Conservation (phyloP, 2,888 invertebrate genomes). For the Liopterus haemorrhoidalis region DNA sequence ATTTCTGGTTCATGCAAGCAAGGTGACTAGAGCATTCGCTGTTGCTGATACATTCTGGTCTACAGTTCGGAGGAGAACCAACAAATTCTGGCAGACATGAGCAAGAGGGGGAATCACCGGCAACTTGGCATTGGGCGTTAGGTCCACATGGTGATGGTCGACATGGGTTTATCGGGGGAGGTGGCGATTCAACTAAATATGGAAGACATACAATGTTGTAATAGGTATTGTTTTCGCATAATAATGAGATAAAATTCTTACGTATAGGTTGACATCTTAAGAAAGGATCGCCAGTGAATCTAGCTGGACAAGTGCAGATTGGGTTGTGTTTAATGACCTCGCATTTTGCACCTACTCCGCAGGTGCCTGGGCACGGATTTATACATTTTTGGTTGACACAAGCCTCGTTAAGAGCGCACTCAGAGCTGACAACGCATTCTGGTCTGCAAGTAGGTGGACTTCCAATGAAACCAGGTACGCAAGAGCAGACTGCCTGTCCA, state of each 20-base stretch:
- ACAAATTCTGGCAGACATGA: slow-evolving; percentile 64
- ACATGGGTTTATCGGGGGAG: slow-evolving; percentile 48
- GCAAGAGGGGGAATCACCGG: slow-evolving; percentile 63
- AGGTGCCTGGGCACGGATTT: slow-evolving; percentile 41
- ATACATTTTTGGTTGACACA: slow-evolving; percentile 41
- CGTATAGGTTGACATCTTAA: slow-evolving; percentile 43
- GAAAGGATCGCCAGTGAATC: slow-evolving; percentile 39
- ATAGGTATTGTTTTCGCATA: too few relatives aligned
- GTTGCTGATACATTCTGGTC: slow-evolving; percentile 67
- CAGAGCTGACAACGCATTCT: slow-evolving; percentile 37
- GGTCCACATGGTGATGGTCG: slow-evolving; percentile 59
- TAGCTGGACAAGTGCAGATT: slow-evolving; percentile 38
- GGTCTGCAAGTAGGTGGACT: slow-evolving; percentile 44
- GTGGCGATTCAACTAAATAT: slow-evolving; percentile 39
- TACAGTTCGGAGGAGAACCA: slow-evolving; percentile 66
- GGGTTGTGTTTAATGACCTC: slow-evolving; percentile 44
- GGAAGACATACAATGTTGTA: slow-evolving; percentile 20
- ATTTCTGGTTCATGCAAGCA: slow-evolving; percentile 69
- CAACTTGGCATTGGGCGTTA: slow-evolving; percentile 58
- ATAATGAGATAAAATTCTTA: slow-evolving; percentile 42
- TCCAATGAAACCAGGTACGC: slow-evolving; percentile 43
- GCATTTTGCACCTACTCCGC: slow-evolving; percentile 44
- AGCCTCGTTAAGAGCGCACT: slow-evolving; percentile 40
- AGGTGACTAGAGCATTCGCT: slow-evolving; percentile 63
- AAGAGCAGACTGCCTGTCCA: slow-evolving; percentile 35